These are phyloP conservation scores for Vulpes vulpes DNA, from an alignment of 2,113 vertebrate genomes.

Conservation along the genomic window DNA sequence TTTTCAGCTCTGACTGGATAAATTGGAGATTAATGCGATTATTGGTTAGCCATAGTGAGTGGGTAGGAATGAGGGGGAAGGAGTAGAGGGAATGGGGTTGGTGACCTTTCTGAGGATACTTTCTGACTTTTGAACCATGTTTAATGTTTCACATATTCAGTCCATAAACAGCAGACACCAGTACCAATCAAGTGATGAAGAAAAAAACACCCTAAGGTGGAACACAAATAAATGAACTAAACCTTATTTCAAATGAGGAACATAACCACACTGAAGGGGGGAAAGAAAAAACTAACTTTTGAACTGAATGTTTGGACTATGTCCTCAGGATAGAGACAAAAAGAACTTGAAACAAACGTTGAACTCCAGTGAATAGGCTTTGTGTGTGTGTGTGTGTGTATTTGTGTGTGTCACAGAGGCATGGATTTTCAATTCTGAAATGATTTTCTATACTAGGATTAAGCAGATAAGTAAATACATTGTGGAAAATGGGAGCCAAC, in stretches of 20 bases:
- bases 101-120: background rate
- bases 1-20: background rate
- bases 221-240: background rate
- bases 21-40: background rate
- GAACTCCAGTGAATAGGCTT: background rate
- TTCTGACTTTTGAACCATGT: conserved; percentile 29
- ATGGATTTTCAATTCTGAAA: conserved; percentile 45
- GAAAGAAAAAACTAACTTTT: conserved; percentile 24
- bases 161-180: conserved; percentile 16
- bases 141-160: conserved; percentile 33
- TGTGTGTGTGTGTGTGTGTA: background rate
- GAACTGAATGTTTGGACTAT: conserved; percentile 33
- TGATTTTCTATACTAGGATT: conserved; percentile 32
- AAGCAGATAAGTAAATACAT: conserved; percentile 15
- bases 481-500: conserved; percentile 20
- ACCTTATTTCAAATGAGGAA: background rate
- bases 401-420: background rate
- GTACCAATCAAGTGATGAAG: background rate
- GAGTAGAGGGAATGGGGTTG: background rate
- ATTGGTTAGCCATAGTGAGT: background rate
- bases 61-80: background rate
- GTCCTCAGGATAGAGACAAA: conserved; percentile 48
- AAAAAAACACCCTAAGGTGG: background rate
- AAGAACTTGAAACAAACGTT: conserved; percentile 26
- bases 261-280: background rate